Conservation (phyloP, 2,888 invertebrate species). For the Trissonchulus latispiculum region DNA sequence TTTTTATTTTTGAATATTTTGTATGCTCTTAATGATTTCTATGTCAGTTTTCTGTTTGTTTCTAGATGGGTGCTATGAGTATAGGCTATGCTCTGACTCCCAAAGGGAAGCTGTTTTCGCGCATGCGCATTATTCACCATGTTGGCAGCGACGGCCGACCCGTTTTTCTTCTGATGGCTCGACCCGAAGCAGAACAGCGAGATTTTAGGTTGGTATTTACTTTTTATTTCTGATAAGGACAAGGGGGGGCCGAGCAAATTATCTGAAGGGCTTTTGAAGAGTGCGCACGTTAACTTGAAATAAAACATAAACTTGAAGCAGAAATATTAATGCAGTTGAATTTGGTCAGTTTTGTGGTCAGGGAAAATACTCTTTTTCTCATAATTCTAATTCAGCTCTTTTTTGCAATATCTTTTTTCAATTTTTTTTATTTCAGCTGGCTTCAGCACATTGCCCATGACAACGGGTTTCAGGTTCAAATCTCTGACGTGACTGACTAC, state of each 20-base stretch:
- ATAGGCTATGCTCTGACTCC: slow-evolving; percentile 47
- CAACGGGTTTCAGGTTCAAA: slow-evolving; percentile 31
- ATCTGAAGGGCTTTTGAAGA: no score
- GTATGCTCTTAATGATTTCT: no score
- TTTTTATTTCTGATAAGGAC: no score
- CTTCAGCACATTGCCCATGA: slow-evolving; percentile 31
- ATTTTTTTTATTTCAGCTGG: slow-evolving; percentile 24
- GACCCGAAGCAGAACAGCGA: slow-evolving; percentile 47
- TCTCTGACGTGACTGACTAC: slow-evolving; percentile 42
- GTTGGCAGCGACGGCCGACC: slow-evolving; percentile 28
- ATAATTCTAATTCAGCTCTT: no score
- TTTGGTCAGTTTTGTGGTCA: no score
- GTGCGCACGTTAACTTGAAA: no score
- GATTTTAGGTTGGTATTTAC: slow-evolving; percentile 44
- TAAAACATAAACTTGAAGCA: no score
- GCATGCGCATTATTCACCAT: slow-evolving; percentile 45
- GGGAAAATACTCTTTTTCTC: no score
- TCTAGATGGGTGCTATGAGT: slow-evolving; percentile 43
- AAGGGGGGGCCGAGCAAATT: no score
- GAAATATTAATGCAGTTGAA: no score
- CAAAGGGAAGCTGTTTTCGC: slow-evolving; percentile 45
- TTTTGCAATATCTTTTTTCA: no score
- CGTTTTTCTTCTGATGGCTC: slow-evolving; percentile 46
- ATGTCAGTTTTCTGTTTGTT: slow-evolving; percentile 13
- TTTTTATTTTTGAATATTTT: no score